Conservation (phyloP, 2,113 vertebrate genomes). For the Opisthocomus hoazin region DNA sequence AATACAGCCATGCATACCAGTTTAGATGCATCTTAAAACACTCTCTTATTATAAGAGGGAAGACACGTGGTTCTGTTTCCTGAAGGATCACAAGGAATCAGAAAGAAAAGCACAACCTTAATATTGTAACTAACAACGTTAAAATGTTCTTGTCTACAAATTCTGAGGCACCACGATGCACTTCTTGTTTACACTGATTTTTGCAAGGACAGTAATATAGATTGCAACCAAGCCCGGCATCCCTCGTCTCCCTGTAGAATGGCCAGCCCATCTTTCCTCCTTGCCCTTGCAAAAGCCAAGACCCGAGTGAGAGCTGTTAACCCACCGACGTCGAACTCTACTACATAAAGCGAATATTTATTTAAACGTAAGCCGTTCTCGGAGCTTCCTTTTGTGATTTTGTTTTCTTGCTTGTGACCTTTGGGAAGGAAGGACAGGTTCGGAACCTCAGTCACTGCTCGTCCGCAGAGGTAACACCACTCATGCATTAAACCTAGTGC, state of each 20-base stretch:
- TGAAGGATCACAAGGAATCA: background rate
- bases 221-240: background rate
- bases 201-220: background rate
- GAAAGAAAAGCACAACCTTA: background rate
- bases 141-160: background rate
- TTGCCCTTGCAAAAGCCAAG: background rate
- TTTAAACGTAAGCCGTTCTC: background rate
- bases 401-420: background rate
- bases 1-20: background rate
- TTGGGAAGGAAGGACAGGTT: background rate
- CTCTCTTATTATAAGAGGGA: background rate
- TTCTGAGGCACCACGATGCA: background rate
- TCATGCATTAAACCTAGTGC: rapidly evolving
- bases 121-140: background rate
- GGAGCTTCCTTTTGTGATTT: background rate
- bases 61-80: rapidly evolving
- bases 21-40: background rate
- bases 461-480: background rate
- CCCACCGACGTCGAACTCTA: rapidly evolving
- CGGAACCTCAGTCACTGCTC: background rate
- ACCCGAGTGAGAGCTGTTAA: background rate
- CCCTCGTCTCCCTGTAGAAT: background rate
- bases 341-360: background rate
- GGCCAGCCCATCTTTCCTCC: background rate
- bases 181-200: background rate